Evolutionary conservation across 2,888 invertebrate genomes (phyloP), one percentile per base, ranked within the genome.

Genomic region (Periphyllus acericola): DNA sequence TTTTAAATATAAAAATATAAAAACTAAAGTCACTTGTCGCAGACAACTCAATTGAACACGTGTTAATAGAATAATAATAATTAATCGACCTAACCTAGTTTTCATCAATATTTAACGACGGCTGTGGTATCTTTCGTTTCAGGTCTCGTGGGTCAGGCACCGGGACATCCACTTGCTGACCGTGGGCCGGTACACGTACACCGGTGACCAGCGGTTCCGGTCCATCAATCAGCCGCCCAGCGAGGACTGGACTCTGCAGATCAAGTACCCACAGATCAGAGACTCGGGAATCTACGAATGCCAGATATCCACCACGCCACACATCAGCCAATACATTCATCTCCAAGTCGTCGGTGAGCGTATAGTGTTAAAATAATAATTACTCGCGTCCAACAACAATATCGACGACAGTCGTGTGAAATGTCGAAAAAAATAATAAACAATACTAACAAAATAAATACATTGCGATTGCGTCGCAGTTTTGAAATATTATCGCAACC

Each of bases 271-370:
- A 1, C 97, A 97, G 92, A 96, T 96, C 91, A 94, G 96, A 90
- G 97, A 98, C 92, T 95, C 95, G 32, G 97, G 97, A 89, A 95
- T 96, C 90, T 98, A 98, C 92, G 97, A 98, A 93, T 98, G 97
- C 92, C 98, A 98, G 93, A 96, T 98, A 91, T 97, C 97, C 90
- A 97, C 97, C 89, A 97, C 97, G 89, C 97, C 97, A 36, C 97
- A 97, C 91, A 95, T 97, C 94, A 96, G 97, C 91, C 97, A 97
- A 92, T 97, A 96, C 92, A 96, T 98, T 91, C 96, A 97, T 92
- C 94, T 98, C 90, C 96, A 95, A 91, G 97, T 98, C 90, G 96
- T 97, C 90, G 97, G 97, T 97, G 92, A 95, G 97, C 9, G 9
- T 40, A 5, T 40, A 40, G 9, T 36, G 6, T 36, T 6, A 36